phyloP scores from a whole-genome alignment of 2,113 vertebrate genomes.

The Salvelinus fontinalis region DNA sequence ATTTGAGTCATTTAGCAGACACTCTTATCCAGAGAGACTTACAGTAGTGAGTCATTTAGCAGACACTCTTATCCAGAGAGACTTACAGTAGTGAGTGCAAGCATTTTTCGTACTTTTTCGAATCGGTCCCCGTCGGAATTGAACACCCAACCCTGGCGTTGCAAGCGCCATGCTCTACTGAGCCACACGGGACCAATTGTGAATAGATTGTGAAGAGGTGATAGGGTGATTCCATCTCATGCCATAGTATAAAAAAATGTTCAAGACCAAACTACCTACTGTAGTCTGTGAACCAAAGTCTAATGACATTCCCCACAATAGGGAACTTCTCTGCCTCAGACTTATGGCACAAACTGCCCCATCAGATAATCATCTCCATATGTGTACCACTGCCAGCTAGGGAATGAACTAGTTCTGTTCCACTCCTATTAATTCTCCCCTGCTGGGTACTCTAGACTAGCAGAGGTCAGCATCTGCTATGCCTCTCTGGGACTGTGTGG shows the following conservation, averaged over 20 bases:
- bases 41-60: no score
- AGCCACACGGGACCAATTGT: no score
- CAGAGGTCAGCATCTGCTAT: conserved; percentile 23
- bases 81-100: no score
- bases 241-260: conserved; percentile 11
- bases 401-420: conserved; percentile 1
- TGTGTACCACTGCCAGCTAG: conserved; percentile 2
- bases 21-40: no score
- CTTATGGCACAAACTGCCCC: neutral
- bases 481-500: neutral
- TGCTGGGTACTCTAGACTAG: conserved; percentile 30
- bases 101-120: no score
- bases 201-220: no score
- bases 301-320: conserved; percentile 49
- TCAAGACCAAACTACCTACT: conserved; percentile 3
- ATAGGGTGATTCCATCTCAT: neutral
- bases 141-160: no score
- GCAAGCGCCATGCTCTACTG: no score
- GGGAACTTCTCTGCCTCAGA: conserved; percentile 9
- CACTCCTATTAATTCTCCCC: conserved; percentile 3
- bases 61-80: no score
- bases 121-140: no score
- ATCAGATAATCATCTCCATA: conserved; percentile 24
- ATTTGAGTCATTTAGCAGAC: no score
- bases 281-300: conserved; percentile 2